Evolutionary conservation across 1,140 invertebrate genomes (phyloP).

Genomic region (Aphelinus atriplicis): DNA sequence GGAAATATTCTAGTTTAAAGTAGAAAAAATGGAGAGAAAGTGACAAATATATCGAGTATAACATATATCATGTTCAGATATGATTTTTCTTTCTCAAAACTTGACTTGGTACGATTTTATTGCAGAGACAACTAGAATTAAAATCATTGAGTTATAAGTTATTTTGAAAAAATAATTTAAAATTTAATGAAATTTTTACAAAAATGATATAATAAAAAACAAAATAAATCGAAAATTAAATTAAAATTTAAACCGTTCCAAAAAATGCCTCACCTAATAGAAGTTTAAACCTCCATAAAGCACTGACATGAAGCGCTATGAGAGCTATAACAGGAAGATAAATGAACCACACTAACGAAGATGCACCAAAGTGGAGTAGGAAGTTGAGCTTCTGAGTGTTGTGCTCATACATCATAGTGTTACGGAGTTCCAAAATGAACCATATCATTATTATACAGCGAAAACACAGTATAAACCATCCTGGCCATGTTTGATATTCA

Average conservation of each 20-base stretch:
- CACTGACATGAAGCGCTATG: conserved; percentile 91
- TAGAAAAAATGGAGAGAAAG: too few relatives aligned
- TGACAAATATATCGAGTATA: too few relatives aligned
- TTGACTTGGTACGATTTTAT: neutral
- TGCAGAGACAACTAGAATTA: neutral
- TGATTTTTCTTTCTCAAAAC: too few relatives aligned
- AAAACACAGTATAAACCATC: conserved; percentile 90
- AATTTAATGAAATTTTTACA: neutral
- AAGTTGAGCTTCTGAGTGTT: conserved; percentile 92
- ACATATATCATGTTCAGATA: too few relatives aligned
- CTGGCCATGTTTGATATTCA: conserved; percentile 96
- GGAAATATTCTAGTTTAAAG: too few relatives aligned
- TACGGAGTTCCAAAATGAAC: conserved; percentile 92
- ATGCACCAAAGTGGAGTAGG: conserved; percentile 95
- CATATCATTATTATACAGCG: conserved; percentile 92
- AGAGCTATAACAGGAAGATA: conserved; percentile 94
- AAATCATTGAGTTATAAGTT: neutral
- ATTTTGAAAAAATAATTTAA: conserved; percentile 30
- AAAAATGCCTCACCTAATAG: conserved; percentile 79
- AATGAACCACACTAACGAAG: conserved; percentile 97
- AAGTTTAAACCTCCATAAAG: conserved; percentile 95
- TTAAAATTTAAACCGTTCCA: neutral
- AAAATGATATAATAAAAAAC: neutral
- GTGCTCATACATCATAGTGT: conserved; percentile 92
- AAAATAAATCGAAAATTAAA: neutral